Conservation (phyloP, 2,888 invertebrate species). For the Drosophila antonietae region DNA sequence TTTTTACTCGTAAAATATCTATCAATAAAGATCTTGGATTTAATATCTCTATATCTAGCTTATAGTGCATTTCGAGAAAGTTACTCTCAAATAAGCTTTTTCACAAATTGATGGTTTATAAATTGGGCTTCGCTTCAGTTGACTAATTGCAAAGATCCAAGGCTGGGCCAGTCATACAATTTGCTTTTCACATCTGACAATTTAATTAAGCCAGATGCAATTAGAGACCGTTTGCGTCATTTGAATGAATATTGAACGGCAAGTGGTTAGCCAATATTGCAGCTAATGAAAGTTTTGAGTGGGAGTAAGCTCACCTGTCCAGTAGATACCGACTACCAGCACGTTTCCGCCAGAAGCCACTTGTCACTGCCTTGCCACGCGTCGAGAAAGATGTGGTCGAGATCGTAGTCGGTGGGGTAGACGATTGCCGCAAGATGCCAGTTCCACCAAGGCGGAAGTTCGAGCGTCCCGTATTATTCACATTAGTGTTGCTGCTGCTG, state of each 20-base stretch:
- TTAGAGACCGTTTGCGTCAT: slow-evolving; percentile 31
- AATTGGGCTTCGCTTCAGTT: not conserved
- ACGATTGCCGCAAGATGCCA: slow-evolving; percentile 75
- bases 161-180: slow-evolving; percentile 7
- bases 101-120: not conserved
- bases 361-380: slow-evolving; percentile 62
- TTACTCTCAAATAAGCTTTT: not conserved
- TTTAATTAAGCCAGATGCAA: slow-evolving; percentile 42
- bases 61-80: not conserved
- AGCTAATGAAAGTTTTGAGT: slow-evolving; percentile 48
- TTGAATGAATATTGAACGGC: slow-evolving; percentile 33
- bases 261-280: slow-evolving; percentile 35
- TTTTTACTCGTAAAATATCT: too few species aligned
- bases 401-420: slow-evolving; percentile 53
- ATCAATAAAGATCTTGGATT: too few species aligned
- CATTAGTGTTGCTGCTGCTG: slow-evolving; percentile 16
- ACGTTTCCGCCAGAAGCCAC: slow-evolving; percentile 75
- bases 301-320: slow-evolving; percentile 74
- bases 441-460: slow-evolving; percentile 72
- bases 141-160: not conserved
- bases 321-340: slow-evolving; percentile 79
- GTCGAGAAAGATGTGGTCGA: slow-evolving; percentile 54
- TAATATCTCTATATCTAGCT: too few species aligned
- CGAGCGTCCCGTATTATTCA: slow-evolving; percentile 46
- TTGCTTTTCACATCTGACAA: slow-evolving; percentile 7